Evolutionary conservation across 2,113 vertebrate genomes (phyloP).

Genomic region (Pygoscelis antarcticus): DNA sequence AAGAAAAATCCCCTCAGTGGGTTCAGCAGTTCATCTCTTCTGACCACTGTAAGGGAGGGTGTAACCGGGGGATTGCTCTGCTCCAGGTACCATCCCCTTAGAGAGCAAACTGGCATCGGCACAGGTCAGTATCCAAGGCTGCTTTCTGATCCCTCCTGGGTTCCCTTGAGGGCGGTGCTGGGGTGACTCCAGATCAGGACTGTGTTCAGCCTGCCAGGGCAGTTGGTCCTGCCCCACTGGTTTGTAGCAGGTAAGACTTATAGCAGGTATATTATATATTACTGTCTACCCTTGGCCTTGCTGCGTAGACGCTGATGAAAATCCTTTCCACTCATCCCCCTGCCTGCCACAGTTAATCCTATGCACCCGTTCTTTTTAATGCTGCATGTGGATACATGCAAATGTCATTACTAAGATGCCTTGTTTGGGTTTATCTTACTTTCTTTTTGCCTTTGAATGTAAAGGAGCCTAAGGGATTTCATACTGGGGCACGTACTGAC

Average conservation of each 20-base stretch:
- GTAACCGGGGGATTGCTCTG: accelerated
- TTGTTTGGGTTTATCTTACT: not conserved
- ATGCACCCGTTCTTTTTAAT: not conserved
- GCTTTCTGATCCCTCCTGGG: not conserved
- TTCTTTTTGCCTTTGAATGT: not conserved
- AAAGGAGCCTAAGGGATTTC: not conserved
- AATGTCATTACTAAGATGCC: not conserved
- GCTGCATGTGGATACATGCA: not conserved
- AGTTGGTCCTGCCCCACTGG: not conserved
- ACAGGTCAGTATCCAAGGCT: not conserved
- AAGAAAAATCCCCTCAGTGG: not conserved
- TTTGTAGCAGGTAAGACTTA: not conserved
- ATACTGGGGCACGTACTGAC: not conserved
- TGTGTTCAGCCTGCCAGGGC: not conserved
- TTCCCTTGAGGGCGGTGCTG: not conserved
- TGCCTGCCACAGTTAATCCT: not conserved
- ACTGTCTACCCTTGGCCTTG: not conserved
- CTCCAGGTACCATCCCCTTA: not conserved
- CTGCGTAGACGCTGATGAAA: not conserved
- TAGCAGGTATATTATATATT: not conserved
- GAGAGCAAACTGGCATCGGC: not conserved
- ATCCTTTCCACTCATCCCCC: not conserved
- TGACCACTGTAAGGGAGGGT: not conserved
- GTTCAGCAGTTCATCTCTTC: not conserved
- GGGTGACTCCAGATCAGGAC: not conserved